A percentile compares a stretch with the other conserved stretches of the same genome.
Conservation (phyloP, 2,888 invertebrate genomes). For the Amphipyra berbera region DNA sequence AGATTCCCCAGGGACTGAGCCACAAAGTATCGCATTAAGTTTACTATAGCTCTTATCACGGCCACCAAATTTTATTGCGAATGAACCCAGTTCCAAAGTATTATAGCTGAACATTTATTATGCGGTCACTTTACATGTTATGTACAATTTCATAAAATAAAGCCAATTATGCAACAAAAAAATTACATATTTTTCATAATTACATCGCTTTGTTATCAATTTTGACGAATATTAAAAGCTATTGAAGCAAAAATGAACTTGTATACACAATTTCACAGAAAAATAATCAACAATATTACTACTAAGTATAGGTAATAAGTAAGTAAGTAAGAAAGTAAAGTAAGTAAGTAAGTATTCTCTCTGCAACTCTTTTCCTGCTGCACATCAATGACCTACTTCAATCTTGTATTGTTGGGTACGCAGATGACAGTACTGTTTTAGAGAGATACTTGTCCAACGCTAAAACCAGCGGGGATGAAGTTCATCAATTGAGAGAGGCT, state of each 20-base stretch:
- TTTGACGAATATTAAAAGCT: background rate
- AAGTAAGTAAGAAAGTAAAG: too few species aligned
- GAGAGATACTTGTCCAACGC: too few species aligned
- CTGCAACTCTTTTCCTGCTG: too few species aligned
- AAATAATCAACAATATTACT: background rate
- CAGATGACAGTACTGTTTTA: too few species aligned
- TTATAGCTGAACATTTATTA: constrained; percentile 59
- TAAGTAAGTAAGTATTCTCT: too few species aligned
- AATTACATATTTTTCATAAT: constrained; percentile 31
- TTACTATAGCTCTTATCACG: constrained; percentile 48
- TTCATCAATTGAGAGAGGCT: too few species aligned
- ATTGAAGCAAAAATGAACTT: background rate
- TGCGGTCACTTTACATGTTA: constrained; percentile 59
- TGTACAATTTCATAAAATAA: constrained; percentile 36
- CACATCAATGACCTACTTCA: too few species aligned
- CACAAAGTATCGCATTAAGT: constrained; percentile 49
- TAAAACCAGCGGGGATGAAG: too few species aligned
- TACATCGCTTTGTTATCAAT: constrained; percentile 9
- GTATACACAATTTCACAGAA: background rate
- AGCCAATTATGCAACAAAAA: constrained; percentile 42
- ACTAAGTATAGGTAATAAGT: too few species aligned
- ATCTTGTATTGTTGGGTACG: too few species aligned
- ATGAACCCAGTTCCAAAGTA: constrained; percentile 51
- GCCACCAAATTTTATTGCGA: constrained; percentile 52
- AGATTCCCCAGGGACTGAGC: constrained; percentile 30